Evolutionary conservation across 2,113 vertebrate species (phyloP), one percentile per base, ranked within the genome.

Genomic region (Dascyllus trimaculatus): DNA sequence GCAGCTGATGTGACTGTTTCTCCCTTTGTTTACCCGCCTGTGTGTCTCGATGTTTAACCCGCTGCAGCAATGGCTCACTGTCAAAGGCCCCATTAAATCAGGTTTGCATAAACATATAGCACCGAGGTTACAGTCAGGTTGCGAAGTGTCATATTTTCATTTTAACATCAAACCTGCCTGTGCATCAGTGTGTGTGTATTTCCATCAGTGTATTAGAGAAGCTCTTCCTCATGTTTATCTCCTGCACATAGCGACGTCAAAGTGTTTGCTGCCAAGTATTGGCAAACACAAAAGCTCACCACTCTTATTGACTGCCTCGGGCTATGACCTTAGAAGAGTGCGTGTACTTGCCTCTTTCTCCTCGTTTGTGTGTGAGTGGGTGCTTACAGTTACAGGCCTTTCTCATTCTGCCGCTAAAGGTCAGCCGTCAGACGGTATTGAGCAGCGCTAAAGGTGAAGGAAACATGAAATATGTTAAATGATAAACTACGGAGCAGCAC

Each of bases 341-440:
- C 11, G 46, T 71, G 81, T 59, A 51, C 76, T 69, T 62, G 74
- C 80, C 78, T 26, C 13, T 66, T 80, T 54, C 51, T 58, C 14
- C 29, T 64, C 7, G 18, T 49, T 26, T 51, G 63, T 83, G 82
- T 82, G 78, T 48, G 71, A 85, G 80, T 79, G 82, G 79, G 74
- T 84, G 79, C 85, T 85, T 86, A 88, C 82, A 91, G 88, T 91
- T 86, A 49, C 68, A 82, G 88, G 86, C 89, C 76, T 76, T 75
- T 72, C 86, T 91, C 85, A 82, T 88, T 91, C 87, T 87, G 83
- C 67, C 71, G 11, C 74, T 77, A 94, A 95, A 95, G 93, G 95
- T 94, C 94, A 93, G 78, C 78, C 80, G 85, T 94, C 95, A 93
- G 87, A 91, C 90, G 48, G 80, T 93, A 94, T 94, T 79, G 93